Conservation (phyloP, 2,797 vertebrate genomes). For the Triplophysa bombifrons region DNA sequence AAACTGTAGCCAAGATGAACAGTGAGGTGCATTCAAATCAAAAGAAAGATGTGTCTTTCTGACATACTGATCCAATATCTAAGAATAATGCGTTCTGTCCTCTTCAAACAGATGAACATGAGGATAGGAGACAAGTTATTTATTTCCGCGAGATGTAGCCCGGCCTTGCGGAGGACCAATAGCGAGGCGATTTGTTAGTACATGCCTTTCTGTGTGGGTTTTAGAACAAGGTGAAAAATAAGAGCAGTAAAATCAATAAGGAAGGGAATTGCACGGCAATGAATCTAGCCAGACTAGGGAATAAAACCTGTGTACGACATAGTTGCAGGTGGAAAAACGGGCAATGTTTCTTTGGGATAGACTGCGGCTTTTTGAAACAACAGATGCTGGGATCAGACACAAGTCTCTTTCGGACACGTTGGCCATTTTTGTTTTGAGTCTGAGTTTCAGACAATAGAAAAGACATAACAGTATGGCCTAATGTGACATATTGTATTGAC, state of each 20-base stretch:
- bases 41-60: slow-evolving; percentile 31
- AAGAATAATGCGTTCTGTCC: slow-evolving; percentile 42
- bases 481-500: not conserved
- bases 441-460: not conserved
- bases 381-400: slow-evolving; percentile 69
- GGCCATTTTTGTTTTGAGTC: not conserved
- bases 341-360: slow-evolving; percentile 70
- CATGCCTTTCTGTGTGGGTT: slow-evolving; percentile 66
- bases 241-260: slow-evolving; percentile 75
- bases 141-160: slow-evolving; percentile 50
- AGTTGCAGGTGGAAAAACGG: slow-evolving; percentile 73
- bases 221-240: slow-evolving; percentile 68
- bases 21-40: slow-evolving; percentile 30
- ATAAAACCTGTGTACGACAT: slow-evolving; percentile 71
- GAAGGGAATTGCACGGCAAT: slow-evolving; percentile 68
- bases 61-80: slow-evolving; percentile 36
- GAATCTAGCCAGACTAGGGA: slow-evolving; percentile 48
- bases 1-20: not conserved
- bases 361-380: slow-evolving; percentile 69
- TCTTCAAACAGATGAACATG: slow-evolving; percentile 43
- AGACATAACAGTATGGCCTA: not conserved
- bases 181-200: slow-evolving; percentile 68
- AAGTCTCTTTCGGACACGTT: slow-evolving; percentile 22
- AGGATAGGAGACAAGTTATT: slow-evolving; percentile 47
- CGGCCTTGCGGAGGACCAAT: slow-evolving; percentile 53